Conservation (phyloP, 1,140 invertebrate genomes). For the Stratiolaelaps scimitus region DNA sequence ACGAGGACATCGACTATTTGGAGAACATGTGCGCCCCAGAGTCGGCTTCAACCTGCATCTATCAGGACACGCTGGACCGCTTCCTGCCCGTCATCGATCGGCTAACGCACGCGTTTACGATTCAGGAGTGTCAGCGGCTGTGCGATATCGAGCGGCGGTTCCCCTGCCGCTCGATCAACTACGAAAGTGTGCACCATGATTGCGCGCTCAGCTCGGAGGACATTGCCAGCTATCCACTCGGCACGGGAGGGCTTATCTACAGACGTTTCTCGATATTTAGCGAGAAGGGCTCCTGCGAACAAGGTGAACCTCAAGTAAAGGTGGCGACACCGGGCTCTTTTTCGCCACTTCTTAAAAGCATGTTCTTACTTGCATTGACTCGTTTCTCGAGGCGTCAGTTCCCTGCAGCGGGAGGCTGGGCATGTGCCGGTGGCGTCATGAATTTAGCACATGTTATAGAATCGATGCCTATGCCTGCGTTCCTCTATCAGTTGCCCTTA, state of each 20-base stretch:
- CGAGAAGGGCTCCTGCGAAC: constrained; percentile 45
- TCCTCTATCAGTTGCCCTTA: too few relatives aligned
- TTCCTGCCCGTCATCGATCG: constrained; percentile 44
- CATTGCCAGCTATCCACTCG: constrained; percentile 38
- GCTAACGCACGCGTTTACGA: constrained; percentile 33
- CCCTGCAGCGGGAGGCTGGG: too few relatives aligned
- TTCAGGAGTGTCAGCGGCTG: constrained; percentile 42
- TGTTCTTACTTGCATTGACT: background rate
- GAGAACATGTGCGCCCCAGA: constrained; percentile 46
- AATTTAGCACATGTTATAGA: too few relatives aligned
- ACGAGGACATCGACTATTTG: constrained; percentile 45
- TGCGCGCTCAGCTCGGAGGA: constrained; percentile 46
- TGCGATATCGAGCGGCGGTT: constrained; percentile 45
- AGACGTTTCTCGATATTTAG: constrained; percentile 43
- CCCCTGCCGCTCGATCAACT: constrained; percentile 42
- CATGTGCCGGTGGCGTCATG: too few relatives aligned
- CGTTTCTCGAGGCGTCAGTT: background rate
- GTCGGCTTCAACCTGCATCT: constrained; percentile 43
- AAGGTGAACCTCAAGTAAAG: constrained; percentile 39
- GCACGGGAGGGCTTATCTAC: constrained; percentile 31
- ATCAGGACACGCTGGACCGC: constrained; percentile 42
- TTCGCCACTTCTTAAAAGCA: too few relatives aligned
- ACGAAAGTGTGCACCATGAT: constrained; percentile 40
- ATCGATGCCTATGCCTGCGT: too few relatives aligned
- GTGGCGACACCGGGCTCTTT: background rate